Percentiles rank a stretch among this genome's conserved stretches.
Evolutionary conservation across 2,888 invertebrate species (phyloP).

Genomic region (Drosophila mettleri): DNA sequence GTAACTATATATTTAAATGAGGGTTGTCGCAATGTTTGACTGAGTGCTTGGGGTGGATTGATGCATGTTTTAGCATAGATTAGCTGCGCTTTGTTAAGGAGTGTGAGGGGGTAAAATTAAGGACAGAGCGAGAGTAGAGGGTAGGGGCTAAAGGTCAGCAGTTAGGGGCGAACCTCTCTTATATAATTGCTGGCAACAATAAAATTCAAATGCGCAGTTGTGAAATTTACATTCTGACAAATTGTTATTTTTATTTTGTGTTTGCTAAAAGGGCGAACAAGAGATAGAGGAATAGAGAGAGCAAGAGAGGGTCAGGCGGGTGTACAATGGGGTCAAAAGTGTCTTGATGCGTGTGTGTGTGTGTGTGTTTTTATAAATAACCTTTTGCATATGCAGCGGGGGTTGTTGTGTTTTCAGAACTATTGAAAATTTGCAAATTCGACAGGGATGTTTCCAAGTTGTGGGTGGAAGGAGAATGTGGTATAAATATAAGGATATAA

Average conservation of each 20-base stretch:
- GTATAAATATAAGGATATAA: no score
- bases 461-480: constrained; percentile 38
- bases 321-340: constrained; percentile 50
- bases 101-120: not conserved
- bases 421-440: constrained; percentile 35
- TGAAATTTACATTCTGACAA: constrained; percentile 79
- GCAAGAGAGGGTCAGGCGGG: constrained; percentile 44
- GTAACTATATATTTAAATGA: constrained; percentile 14
- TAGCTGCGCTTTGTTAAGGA: constrained; percentile 67
- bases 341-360: constrained; percentile 11
- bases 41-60: constrained; percentile 43
- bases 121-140: constrained; percentile 8
- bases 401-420: constrained; percentile 40
- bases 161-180: constrained; percentile 42
- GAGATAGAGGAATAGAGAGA: not conserved
- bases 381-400: constrained; percentile 54
- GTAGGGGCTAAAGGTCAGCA: constrained; percentile 34
- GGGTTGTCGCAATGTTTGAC: constrained; percentile 54
- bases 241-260: constrained; percentile 60
- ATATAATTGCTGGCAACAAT: constrained; percentile 67
- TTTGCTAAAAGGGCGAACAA: constrained; percentile 36
- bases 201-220: constrained; percentile 69
- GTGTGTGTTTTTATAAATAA: constrained; percentile 28
- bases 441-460: constrained; percentile 40
- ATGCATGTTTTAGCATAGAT: constrained; percentile 80